Base-by-base conservation (phyloP, 2,113 vertebrate genomes). In the Eubucco bourcierii region DNA sequence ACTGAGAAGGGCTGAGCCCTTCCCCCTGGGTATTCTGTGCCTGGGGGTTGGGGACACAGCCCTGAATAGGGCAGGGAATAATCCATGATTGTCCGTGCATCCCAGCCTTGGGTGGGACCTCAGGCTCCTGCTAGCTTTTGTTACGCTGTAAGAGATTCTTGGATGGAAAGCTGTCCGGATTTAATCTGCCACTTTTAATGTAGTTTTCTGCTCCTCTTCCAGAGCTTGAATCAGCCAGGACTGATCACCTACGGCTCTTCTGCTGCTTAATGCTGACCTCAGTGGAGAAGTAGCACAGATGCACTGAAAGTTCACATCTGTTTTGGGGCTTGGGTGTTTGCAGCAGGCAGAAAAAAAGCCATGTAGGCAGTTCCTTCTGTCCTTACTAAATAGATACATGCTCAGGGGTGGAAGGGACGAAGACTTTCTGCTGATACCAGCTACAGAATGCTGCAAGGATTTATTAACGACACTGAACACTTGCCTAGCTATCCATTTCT, bases 1-100 rank as follows among this genome's bases (percentile, higher is more conserved):
- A n/a, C 90, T 94, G 94, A 85, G 76, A 91, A 94, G 58, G 87
- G 41, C 64, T 74, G 84, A 95, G 91, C 67, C 75, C 68, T 95
- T 92, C 79, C 85, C 82, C 67, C 41, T 44, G 93, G 83, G 83
- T 77, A 83, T 66, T 50, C 16, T 11, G 41, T 74, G 90, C 90
- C 90, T 37, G 80, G 63, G 88, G 94, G 80, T 80, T 85, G 64
- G 67, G 56, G 68, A 74, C 80, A 60, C 34, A 63, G 25, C 53
- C 31, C 68, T 91, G 85, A 88, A 90, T 47, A 80, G 56, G 33
- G 31, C 84, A 91, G 65, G 46, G 61, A 85, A 78, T 87, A 91
- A 93, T 96, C 87, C 84, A 64, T 58, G 31, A 33, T 74, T 47
- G 44, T 53, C 39, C 11, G 1, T 2, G 18, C 53, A 56, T 87